Evolutionary conservation across 1,140 invertebrate species (phyloP), one percentile per base, ranked within the genome.

Genomic region (Colletes latitarsis): DNA sequence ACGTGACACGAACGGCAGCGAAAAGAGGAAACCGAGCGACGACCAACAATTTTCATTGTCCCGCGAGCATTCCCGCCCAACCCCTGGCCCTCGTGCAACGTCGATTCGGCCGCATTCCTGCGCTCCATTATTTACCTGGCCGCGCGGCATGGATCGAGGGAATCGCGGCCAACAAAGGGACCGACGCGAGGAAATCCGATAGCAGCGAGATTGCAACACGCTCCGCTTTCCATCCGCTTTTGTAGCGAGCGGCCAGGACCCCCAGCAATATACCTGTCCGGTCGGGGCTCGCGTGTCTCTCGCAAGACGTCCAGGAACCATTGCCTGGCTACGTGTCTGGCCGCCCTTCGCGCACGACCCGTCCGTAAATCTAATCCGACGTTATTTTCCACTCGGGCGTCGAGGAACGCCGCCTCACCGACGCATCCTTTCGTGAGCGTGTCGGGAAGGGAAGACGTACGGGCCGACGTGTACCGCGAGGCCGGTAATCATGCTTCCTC

Each of bases 91-190:
- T 9, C 43, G 6, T 60, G 8, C 19, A 30, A 10, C 41, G 15
- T n/a, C 63, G 17, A 41, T 10, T 41, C 63, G 17, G 63, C 8
- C 17, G 12, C 21, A 19, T 19, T 15, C 19, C 21, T 4, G 12
- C 6, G 21, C 58, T 49, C 43, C n/a, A 66, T 66, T 66, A 66
- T 66, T 66, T n/a, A 46, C 43, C 41, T 4, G 17, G 12, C 52
- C 9, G 5, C 9, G 39, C 5, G 8, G 3, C 14, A 4, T 10
- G 67, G 12, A 69, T 53, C 6, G n/a, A 14, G 58, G 43, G 55
- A 66, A 69, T 81, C 66, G 15, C 21, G 46, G 39, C 9, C 69
- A 68, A 72, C 68, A 72, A 73, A 79, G 41, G 69, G 30, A 62
- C 52, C 30, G 5, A 41, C 74, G 14, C 39, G 14, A 10, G 46